These are phyloP conservation scores for Elymnias hypermnestra DNA, from an alignment of 1,140 invertebrate genomes.

Conservation along the genomic window DNA sequence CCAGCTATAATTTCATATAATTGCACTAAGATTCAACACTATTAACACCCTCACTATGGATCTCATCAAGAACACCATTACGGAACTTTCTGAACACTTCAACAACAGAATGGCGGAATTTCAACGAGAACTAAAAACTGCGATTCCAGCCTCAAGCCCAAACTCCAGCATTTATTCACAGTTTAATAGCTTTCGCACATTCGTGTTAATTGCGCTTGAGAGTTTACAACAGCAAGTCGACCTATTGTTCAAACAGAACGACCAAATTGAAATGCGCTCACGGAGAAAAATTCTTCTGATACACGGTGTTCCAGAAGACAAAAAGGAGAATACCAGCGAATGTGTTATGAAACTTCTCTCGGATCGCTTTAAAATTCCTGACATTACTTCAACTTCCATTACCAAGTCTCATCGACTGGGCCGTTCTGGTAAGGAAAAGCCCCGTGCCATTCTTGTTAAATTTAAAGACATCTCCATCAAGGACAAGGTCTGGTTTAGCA, in stretches of 20 bases:
- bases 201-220: constrained; percentile 6
- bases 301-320: constrained; percentile 5
- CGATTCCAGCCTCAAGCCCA: constrained; percentile 1
- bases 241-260: neutral
- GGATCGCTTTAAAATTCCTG: too few species aligned
- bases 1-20: too few species aligned
- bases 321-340: neutral
- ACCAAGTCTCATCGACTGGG: too few species aligned
- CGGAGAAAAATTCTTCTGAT: constrained; percentile 6
- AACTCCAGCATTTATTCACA: constrained; percentile 1
- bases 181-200: constrained; percentile 1
- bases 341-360: neutral
- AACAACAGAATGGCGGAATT: neutral
- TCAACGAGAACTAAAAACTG: constrained; percentile 4
- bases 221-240: constrained; percentile 6
- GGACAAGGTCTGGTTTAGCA: too few species aligned
- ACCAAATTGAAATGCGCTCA: constrained; percentile 7
- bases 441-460: too few species aligned
- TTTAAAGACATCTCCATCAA: too few species aligned
- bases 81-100: neutral
- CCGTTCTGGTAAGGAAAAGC: too few species aligned
- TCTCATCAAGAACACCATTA: too few species aligned
- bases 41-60: too few species aligned
- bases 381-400: too few species aligned
- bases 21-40: too few species aligned